Conservation (phyloP, 2,888 invertebrate species). For the Apodemia hepburni region DNA sequence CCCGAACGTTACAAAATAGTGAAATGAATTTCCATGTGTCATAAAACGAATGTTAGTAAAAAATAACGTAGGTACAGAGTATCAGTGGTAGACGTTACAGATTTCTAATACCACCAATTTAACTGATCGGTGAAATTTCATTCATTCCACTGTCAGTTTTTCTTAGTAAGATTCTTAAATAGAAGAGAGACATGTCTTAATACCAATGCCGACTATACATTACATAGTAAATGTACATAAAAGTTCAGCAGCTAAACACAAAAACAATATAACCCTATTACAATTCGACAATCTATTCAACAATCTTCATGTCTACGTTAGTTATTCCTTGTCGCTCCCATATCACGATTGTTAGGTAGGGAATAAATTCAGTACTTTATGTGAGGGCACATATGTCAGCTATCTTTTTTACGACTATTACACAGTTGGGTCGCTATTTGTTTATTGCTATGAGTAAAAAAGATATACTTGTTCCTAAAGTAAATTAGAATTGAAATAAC, state of each 20-base stretch:
- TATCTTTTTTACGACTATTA: constrained; percentile 49
- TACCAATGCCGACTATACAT: no score
- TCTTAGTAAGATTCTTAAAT: no score
- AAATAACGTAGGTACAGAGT: no score
- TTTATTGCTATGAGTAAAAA: constrained; percentile 44
- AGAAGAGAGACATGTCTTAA: no score
- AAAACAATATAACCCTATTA: background rate
- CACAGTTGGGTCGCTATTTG: constrained; percentile 44
- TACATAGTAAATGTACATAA: no score
- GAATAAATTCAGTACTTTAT: constrained; percentile 60
- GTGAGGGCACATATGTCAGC: constrained; percentile 47
- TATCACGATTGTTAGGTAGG: constrained; percentile 32
- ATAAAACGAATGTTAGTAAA: no score
- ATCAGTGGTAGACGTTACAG: no score
- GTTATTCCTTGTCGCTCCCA: constrained; percentile 13
- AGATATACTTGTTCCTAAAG: constrained; percentile 14
- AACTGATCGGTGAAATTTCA: no score
- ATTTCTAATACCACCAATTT: no score
- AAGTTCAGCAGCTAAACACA: background rate
- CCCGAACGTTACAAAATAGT: no score
- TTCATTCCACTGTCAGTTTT: no score
- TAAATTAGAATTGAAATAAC: constrained; percentile 4
- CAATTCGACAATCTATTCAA: background rate
- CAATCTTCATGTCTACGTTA: constrained; percentile 14
- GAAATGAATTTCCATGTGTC: no score